Percentiles rank a stretch among this genome's conserved stretches.
Evolutionary conservation across 2,888 invertebrate genomes (phyloP).

Genomic region (Clostera curtula): DNA sequence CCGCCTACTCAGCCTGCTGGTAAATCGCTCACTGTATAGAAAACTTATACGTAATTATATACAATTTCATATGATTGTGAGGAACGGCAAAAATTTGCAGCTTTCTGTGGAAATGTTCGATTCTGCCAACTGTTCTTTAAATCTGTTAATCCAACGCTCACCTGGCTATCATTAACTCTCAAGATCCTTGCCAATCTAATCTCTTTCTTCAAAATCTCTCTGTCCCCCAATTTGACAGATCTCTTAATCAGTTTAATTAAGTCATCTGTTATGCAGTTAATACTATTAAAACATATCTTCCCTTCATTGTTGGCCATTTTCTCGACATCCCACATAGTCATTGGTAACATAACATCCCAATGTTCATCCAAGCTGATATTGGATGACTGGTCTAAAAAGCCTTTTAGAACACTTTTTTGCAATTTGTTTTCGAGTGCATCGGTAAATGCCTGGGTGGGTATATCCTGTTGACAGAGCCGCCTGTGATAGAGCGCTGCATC

Average conservation of each 20-base stretch:
- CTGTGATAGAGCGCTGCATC: conserved; percentile 40
- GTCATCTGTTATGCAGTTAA: conserved; percentile 48
- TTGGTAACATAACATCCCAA: conserved; percentile 48
- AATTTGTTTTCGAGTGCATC: conserved; percentile 48
- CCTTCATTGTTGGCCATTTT: conserved; percentile 47
- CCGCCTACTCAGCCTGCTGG: too few species aligned
- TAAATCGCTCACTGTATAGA: too few species aligned
- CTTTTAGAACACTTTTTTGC: conserved; percentile 39
- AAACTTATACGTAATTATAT: too few species aligned
- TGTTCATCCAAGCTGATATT: conserved; percentile 41
- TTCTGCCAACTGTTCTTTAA: too few species aligned
- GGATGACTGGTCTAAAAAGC: conserved; percentile 43
- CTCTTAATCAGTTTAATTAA: conserved; percentile 41
- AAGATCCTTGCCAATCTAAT: conserved; percentile 38
- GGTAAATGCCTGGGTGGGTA: conserved; percentile 34
- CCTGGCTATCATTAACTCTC: conserved; percentile 46
- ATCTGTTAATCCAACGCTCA: too few species aligned
- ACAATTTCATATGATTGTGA: too few species aligned
- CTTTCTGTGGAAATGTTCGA: too few species aligned
- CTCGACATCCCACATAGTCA: conserved; percentile 52
- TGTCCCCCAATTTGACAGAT: conserved; percentile 34
- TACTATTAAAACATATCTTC: conserved; percentile 44
- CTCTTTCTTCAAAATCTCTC: conserved; percentile 33
- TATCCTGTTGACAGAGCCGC: conserved; percentile 29
- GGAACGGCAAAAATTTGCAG: too few species aligned